A percentile compares a stretch with the other conserved stretches of the same genome.
Conservation (phyloP, 2,888 invertebrate species). For the Drosophila cracens region DNA sequence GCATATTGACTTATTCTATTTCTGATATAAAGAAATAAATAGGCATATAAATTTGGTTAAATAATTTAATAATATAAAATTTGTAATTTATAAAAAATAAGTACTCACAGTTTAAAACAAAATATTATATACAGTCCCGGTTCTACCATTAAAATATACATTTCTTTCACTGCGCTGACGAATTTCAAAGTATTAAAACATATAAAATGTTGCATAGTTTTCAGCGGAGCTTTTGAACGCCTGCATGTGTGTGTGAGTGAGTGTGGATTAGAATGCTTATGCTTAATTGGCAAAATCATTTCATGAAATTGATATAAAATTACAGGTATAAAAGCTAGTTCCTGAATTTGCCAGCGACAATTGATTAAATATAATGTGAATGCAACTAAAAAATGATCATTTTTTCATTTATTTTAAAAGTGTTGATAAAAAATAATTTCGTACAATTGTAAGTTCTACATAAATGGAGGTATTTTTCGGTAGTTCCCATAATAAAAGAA, state of each 20-base stretch:
- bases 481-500: background rate
- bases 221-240: conserved; percentile 26
- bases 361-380: background rate
- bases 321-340: background rate
- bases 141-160: background rate
- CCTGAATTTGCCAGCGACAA: background rate
- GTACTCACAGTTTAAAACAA: background rate
- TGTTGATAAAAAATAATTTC: background rate
- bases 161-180: background rate
- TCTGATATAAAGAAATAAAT: background rate
- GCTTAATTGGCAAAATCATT: background rate
- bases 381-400: background rate
- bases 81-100: background rate
- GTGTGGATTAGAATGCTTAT: background rate
- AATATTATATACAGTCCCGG: background rate
- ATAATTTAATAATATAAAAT: background rate
- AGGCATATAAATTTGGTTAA: background rate
- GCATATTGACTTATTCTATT: background rate
- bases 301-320: background rate
- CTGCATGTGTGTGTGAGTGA: background rate
- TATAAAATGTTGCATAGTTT: conserved; percentile 53
- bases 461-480: background rate
- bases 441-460: background rate
- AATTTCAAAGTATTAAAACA: conserved; percentile 40
- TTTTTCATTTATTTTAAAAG: background rate